Percentiles rank a stretch among this genome's conserved stretches.
Conservation (phyloP, 2,113 vertebrate genomes). For the Arothron firmamentum region DNA sequence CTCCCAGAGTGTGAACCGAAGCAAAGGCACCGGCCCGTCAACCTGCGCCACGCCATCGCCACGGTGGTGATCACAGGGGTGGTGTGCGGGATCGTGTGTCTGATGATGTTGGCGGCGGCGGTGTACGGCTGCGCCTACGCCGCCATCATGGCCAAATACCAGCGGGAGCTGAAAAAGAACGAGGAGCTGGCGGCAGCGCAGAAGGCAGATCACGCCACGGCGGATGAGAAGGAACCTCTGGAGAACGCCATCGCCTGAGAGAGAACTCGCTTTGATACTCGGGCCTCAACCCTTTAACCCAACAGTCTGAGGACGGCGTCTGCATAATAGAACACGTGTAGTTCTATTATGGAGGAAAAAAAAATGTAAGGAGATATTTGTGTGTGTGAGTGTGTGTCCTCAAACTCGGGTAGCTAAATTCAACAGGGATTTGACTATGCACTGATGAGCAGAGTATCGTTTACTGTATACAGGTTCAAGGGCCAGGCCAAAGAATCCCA, state of each 20-base stretch:
- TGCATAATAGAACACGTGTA: constrained; percentile 32
- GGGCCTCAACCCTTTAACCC: constrained; percentile 63
- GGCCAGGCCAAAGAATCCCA: constrained; percentile 59
- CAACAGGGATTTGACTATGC: constrained; percentile 67
- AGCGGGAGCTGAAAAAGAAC: constrained; percentile 77
- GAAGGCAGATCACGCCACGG: constrained; percentile 48
- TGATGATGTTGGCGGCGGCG: constrained; percentile 94
- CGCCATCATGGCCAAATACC: constrained; percentile 86
- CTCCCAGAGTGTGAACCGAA: constrained; percentile 79
- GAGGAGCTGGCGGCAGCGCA: constrained; percentile 58
- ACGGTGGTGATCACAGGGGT: constrained; percentile 91
- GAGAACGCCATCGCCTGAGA: constrained; percentile 78
- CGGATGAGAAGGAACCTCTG: constrained; percentile 76
- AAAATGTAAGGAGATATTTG: constrained; percentile 11
- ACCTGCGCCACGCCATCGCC: constrained; percentile 87
- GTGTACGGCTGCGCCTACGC: constrained; percentile 94
- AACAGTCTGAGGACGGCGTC: constrained; percentile 27
- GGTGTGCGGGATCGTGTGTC: constrained; percentile 88
- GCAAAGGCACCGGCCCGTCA: constrained; percentile 77
- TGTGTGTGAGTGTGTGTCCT: constrained; percentile 35
- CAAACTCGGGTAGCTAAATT: constrained; percentile 60
- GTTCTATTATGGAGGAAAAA: not conserved
- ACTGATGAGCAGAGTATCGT: constrained; percentile 51
- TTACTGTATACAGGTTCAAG: constrained; percentile 32
- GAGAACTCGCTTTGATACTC: constrained; percentile 28